These are phyloP conservation scores for Craseonycteris thonglongyai DNA, from an alignment of 2,113 vertebrate genomes.

Conservation along the genomic window DNA sequence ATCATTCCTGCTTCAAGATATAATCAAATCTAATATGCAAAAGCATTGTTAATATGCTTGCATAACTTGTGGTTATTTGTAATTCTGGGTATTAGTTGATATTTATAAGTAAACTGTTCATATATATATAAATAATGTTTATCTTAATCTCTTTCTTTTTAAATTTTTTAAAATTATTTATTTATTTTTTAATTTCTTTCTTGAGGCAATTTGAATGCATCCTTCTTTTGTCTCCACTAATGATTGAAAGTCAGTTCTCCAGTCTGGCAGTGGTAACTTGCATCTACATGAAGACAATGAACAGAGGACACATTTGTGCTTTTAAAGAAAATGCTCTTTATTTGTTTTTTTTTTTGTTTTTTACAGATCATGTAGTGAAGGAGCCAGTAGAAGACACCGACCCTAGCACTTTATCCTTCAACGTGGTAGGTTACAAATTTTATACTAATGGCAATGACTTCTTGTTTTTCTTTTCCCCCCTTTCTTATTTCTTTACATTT, in stretches of 20 bases:
- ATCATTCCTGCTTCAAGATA: not conserved
- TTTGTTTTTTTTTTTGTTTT: not conserved
- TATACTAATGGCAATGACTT: not conserved
- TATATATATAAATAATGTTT: too few species aligned
- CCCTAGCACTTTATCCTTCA: slow-evolving; percentile 90
- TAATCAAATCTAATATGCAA: not conserved
- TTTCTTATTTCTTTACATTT: not conserved
- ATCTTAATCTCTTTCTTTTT: too few species aligned
- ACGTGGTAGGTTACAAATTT: slow-evolving; percentile 80
- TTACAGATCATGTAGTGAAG: slow-evolving; percentile 81
- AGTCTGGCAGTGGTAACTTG: not conserved
- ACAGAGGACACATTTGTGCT: not conserved
- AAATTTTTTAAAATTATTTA: not conserved
- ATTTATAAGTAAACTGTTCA: not conserved
- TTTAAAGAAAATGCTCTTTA: not conserved
- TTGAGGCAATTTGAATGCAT: not conserved
- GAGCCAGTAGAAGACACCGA: slow-evolving; percentile 96
- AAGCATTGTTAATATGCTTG: not conserved
- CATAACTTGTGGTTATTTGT: not conserved
- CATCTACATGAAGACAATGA: not conserved
- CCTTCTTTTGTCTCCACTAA: not conserved
- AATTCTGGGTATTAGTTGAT: not conserved
- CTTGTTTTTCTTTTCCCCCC: not conserved
- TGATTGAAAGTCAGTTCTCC: not conserved
- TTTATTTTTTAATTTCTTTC: not conserved